Percentiles rank a stretch among this genome's conserved stretches.
phyloP scores from a whole-genome alignment of 1,140 invertebrate genomes.

The Muscidifurax raptorellus region DNA sequence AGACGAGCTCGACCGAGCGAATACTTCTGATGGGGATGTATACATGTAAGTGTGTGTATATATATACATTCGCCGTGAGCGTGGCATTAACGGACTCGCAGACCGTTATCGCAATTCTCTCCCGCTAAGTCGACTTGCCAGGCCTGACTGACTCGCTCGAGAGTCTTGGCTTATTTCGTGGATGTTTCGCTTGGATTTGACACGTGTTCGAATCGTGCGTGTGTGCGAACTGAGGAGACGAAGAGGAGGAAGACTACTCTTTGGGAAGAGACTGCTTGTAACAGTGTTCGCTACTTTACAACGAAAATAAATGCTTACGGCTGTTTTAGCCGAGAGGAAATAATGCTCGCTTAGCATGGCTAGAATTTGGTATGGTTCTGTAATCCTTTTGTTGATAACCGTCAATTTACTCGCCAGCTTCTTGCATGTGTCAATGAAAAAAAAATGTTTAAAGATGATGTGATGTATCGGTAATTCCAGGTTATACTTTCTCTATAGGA shows the following conservation, averaged over 20 bases:
- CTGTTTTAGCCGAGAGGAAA: too few species aligned
- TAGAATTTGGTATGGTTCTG: too few species aligned
- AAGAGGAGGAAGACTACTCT: not conserved
- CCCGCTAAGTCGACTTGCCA: slow-evolving; percentile 28
- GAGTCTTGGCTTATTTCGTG: not conserved
- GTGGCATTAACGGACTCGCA: slow-evolving; percentile 41
- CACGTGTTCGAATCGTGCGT: not conserved
- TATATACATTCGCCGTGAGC: not conserved
- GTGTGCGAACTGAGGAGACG: not conserved
- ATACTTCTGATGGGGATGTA: not conserved
- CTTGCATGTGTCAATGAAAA: too few species aligned
- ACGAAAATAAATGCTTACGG: not conserved
- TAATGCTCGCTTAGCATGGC: too few species aligned
- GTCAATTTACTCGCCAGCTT: too few species aligned
- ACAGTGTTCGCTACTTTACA: not conserved
- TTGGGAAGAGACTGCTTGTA: not conserved
- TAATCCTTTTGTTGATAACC: too few species aligned
- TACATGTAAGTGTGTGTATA: slow-evolving; percentile 6
- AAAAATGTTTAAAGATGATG: not conserved
- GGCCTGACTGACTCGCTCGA: not conserved
- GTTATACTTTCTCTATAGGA: too few species aligned
- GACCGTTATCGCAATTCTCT: slow-evolving; percentile 51
- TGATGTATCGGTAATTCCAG: not conserved
- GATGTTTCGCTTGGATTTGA: not conserved
- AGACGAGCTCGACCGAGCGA: not conserved